These are phyloP conservation scores for Drosophila ochracea DNA, from an alignment of 2,888 invertebrate genomes.

Conservation along the genomic window DNA sequence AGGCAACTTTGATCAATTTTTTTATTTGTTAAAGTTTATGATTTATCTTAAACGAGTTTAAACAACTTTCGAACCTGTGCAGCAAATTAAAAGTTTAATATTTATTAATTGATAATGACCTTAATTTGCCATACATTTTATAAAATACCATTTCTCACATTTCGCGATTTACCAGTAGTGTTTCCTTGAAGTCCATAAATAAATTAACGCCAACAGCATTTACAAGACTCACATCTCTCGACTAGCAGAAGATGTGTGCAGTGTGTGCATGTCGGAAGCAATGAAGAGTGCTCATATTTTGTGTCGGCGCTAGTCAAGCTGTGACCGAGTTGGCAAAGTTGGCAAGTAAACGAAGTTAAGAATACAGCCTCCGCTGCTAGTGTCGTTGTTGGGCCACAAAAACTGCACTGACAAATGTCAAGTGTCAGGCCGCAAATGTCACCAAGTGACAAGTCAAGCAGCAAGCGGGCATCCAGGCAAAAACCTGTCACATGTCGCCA, in stretches of 20 bases:
- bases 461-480: constrained; percentile 61
- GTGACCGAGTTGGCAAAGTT: constrained; percentile 23
- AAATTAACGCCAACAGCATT: constrained; percentile 26
- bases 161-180: background rate
- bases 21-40: background rate
- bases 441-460: constrained; percentile 71
- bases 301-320: constrained; percentile 32
- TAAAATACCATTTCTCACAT: background rate
- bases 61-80: background rate
- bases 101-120: background rate
- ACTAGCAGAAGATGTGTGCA: constrained; percentile 18
- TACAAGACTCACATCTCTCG: constrained; percentile 1
- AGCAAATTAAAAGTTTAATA: background rate
- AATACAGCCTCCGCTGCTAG: background rate
- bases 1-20: background rate
- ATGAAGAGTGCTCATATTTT: constrained; percentile 57
- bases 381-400: constrained; percentile 13
- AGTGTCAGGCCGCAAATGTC: constrained; percentile 75
- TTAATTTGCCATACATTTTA: background rate
- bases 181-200: constrained; percentile 1
- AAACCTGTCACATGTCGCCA: constrained; percentile 67
- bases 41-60: background rate
- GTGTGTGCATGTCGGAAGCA: constrained; percentile 41
- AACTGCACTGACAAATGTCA: constrained; percentile 64
- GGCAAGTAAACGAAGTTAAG: constrained; percentile 31